phyloP scores from a whole-genome alignment of 2,797 vertebrate species.

The Phataginus tetradactyla region DNA sequence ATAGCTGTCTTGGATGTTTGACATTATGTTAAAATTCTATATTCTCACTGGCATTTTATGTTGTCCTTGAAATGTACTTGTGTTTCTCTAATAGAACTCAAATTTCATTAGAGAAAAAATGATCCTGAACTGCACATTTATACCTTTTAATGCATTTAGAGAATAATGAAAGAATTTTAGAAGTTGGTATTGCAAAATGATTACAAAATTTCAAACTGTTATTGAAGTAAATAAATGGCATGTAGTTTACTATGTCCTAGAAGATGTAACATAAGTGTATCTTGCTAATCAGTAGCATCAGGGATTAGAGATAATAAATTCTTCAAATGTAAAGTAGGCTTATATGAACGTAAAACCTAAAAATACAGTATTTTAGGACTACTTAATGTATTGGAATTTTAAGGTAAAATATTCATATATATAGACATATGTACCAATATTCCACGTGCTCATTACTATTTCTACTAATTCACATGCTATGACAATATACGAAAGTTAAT shows the following conservation, averaged over 20 bases:
- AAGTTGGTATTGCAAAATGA: neutral
- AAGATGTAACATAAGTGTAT: neutral
- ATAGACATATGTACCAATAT: neutral
- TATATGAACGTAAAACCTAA: slow-evolving; percentile 12
- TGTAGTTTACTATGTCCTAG: neutral
- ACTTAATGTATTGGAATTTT: neutral
- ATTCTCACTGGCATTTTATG: neutral
- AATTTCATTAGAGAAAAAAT: slow-evolving; percentile 6
- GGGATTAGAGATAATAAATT: neutral
- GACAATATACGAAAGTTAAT: neutral
- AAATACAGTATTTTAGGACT: neutral
- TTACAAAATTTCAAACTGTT: neutral
- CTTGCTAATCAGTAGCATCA: neutral
- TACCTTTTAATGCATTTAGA: neutral
- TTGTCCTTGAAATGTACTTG: slow-evolving; percentile 35
- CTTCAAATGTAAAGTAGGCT: neutral
- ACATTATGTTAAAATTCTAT: neutral
- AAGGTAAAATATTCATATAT: neutral
- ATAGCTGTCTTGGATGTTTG: neutral
- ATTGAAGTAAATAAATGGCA: neutral
- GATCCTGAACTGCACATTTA: neutral
- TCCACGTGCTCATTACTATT: neutral
- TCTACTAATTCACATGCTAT: neutral
- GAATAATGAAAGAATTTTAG: slow-evolving; percentile 31
- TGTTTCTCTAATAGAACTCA: neutral